These are phyloP conservation scores for Endotricha flammealis DNA, from an alignment of 2,888 invertebrate species.

Conservation along the genomic window DNA sequence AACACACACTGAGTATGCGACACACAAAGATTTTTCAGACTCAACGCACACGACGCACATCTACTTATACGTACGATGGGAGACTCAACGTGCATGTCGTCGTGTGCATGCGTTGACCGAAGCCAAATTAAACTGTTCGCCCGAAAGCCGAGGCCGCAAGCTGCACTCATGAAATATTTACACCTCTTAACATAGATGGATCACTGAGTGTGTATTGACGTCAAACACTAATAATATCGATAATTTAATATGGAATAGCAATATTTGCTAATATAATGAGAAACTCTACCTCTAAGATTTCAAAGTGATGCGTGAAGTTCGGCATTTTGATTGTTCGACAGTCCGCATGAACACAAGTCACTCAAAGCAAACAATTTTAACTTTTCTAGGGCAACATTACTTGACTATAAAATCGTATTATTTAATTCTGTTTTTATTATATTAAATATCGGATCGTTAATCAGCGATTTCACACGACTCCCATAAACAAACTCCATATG, in stretches of 20 bases:
- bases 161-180: slow-evolving; percentile 46
- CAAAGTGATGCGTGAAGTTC: too few species aligned
- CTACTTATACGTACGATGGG: too few species aligned
- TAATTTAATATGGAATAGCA: too few species aligned
- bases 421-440: slow-evolving; percentile 28
- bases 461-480: slow-evolving; percentile 39
- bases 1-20: too few species aligned
- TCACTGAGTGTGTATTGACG: slow-evolving; percentile 2
- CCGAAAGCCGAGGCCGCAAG: slow-evolving; percentile 26
- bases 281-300: too few species aligned
- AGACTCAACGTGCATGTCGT: slow-evolving; percentile 28
- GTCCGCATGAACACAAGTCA: too few species aligned
- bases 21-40: too few species aligned
- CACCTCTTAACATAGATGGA: slow-evolving; percentile 23
- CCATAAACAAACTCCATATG: slow-evolving; percentile 65
- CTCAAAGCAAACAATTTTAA: too few species aligned
- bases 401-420: background rate
- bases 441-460: slow-evolving; percentile 45
- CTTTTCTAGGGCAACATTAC: too few species aligned
- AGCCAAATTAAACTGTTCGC: slow-evolving; percentile 36
- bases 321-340: too few species aligned
- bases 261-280: too few species aligned
- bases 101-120: slow-evolving; percentile 34
- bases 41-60: too few species aligned
- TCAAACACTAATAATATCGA: background rate